These are phyloP conservation scores for Dermochelys coriacea DNA, from an alignment of 2,797 vertebrate genomes.

Conservation along the genomic window DNA sequence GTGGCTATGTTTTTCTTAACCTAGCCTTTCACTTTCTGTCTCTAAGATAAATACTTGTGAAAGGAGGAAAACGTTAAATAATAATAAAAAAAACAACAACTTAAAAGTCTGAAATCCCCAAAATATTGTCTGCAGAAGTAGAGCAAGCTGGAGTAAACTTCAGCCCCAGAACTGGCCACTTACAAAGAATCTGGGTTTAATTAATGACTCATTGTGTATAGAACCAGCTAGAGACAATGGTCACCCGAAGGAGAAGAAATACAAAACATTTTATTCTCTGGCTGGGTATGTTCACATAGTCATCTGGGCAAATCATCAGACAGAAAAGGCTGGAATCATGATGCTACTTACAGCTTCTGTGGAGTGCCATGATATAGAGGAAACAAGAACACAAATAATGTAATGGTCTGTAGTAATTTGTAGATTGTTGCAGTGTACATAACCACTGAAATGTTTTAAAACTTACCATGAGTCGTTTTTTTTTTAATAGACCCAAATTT, in stretches of 20 bases:
- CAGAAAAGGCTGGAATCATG: slow-evolving; percentile 19
- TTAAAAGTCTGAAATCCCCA: slow-evolving; percentile 55
- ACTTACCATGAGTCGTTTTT: neutral
- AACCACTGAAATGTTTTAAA: neutral
- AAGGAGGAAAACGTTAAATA: slow-evolving; percentile 68
- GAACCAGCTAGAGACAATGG: slow-evolving; percentile 77
- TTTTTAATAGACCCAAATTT: neutral
- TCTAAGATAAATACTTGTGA: slow-evolving; percentile 75
- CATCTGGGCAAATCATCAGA: slow-evolving; percentile 37
- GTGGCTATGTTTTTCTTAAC: slow-evolving; percentile 86
- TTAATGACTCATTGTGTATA: slow-evolving; percentile 78
- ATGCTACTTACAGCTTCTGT: neutral
- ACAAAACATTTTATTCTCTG: slow-evolving; percentile 74
- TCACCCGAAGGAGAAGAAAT: slow-evolving; percentile 77
- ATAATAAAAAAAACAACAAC: slow-evolving; percentile 59
- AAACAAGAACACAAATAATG: neutral
- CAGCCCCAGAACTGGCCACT: slow-evolving; percentile 65
- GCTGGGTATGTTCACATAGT: slow-evolving; percentile 53
- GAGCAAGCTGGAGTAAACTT: slow-evolving; percentile 72
- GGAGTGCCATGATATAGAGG: neutral
- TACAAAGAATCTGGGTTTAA: slow-evolving; percentile 79
- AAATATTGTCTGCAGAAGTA: slow-evolving; percentile 69
- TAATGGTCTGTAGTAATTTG: neutral
- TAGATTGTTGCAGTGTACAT: neutral
- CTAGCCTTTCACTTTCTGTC: slow-evolving; percentile 78